Base-by-base conservation (phyloP, 2,888 invertebrate genomes). In the Pandemis corylana region DNA sequence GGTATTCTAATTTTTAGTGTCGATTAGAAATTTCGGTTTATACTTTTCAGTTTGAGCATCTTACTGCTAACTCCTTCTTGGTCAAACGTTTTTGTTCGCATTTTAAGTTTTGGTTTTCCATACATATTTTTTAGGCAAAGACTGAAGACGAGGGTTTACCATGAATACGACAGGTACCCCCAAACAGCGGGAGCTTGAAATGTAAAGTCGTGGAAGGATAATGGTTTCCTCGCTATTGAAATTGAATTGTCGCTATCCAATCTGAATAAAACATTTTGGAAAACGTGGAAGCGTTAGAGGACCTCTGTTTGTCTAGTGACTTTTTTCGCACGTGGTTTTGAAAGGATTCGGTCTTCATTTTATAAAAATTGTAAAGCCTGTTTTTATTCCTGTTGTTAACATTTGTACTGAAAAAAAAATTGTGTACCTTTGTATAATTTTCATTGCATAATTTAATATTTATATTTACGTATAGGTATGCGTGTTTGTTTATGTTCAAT, bases 241-340 rank as follows among this genome's bases (percentile, higher is more conserved):
- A 70, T 70, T 62, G 70, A 53, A 70, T 75, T 70, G 61, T 51
- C 61, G 66, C 74, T 75, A 69, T 68, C 49, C 68, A 69, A 73
- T 73, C 64, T 73, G 73, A 73, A 73, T 73, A 68, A 73, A 69
- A 73, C 73, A 73, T 53, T 68, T 68, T 59, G 28, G 28, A 63
- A 73, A 56, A 59, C 20, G 28, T 49, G 56, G 28, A 20, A 12
- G 15, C 56, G 56, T 56, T 20, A 56, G n/a, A 13, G 59, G 5
- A 28, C 9, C 12, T 28, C 59, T 59, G 59, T 59, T 59, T 59
- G 59, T 59, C 12, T 59, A 59, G 28, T 12, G 20, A 2, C 28
- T 59, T 53, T 59, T 28, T 12, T 46, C 5, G 59, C 5, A 28
- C 28, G 10, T 59, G 28, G 3, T 12, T 59, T 28, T 3, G 28